A percentile compares a stretch with the other conserved stretches of the same genome.
Conservation (phyloP, 23 tunicate genomes). For the Halocynthia roretzi region DNA sequence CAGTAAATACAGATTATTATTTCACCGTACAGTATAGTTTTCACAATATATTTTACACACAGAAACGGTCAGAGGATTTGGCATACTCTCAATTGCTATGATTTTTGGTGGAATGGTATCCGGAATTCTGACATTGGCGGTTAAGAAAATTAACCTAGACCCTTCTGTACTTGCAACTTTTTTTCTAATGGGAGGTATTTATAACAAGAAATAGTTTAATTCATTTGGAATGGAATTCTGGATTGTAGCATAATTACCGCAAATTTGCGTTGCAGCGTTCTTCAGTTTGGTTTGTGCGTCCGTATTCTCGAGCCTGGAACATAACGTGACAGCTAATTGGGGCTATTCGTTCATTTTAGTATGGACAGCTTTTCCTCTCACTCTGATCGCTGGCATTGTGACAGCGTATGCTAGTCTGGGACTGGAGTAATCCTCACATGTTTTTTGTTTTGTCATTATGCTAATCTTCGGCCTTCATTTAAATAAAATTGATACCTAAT, state of each 20-base stretch:
- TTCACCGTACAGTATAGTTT: no score
- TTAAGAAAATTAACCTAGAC: conserved; percentile 28
- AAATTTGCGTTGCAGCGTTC: conserved; percentile 45
- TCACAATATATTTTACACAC: no score
- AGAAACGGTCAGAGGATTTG: conserved; percentile 81
- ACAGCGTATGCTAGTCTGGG: no score
- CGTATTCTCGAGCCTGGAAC: conserved; percentile 44
- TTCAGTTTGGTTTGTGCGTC: conserved; percentile 44
- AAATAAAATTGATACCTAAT: no score
- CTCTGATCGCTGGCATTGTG: conserved; percentile 42
- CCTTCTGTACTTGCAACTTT: conserved; percentile 56
- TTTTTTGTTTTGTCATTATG: no score
- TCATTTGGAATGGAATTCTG: background rate
- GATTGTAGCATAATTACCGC: background rate
- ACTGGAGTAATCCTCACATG: no score
- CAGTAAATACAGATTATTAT: background rate
- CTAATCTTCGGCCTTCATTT: no score
- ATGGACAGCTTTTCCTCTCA: conserved; percentile 59
- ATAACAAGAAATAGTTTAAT: background rate
- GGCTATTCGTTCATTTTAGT: conserved; percentile 61
- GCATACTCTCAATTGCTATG: conserved; percentile 40
- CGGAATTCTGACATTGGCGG: conserved; percentile 14
- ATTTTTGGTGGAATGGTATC: conserved; percentile 40
- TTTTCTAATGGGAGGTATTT: conserved; percentile 63
- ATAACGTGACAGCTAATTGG: background rate